These are phyloP conservation scores for Anniella stebbinsi DNA, from an alignment of 2,797 vertebrate species.

Conservation along the genomic window DNA sequence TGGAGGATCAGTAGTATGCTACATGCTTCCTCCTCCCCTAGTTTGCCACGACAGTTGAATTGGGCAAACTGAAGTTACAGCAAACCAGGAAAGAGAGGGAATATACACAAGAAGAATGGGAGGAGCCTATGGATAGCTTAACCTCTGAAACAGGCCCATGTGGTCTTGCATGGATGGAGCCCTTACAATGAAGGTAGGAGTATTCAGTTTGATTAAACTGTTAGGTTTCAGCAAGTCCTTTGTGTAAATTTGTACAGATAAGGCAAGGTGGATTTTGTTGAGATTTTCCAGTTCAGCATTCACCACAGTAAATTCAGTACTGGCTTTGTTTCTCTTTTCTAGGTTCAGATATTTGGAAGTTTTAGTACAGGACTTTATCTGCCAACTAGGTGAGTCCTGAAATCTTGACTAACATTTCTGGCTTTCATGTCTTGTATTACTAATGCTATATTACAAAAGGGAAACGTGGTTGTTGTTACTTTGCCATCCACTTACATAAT, in stretches of 20 bases:
- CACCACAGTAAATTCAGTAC: neutral
- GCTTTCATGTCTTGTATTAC: neutral
- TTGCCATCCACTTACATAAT: neutral
- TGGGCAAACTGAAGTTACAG: neutral
- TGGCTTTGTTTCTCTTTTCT: conserved; percentile 54
- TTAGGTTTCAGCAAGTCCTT: neutral
- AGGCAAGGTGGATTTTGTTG: neutral
- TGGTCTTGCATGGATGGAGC: neutral
- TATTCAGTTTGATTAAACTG: neutral
- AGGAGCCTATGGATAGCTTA: neutral
- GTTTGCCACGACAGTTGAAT: neutral
- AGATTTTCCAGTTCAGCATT: neutral
- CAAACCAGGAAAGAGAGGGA: neutral
- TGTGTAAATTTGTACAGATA: neutral
- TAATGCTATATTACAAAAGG: neutral
- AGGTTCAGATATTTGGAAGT: conserved; percentile 99
- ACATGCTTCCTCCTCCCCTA: neutral
- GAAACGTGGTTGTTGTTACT: too few relatives aligned
- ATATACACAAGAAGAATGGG: neutral
- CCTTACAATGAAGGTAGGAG: neutral
- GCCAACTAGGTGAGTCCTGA: conserved; percentile 90
- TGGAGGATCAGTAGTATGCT: neutral
- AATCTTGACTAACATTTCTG: neutral
- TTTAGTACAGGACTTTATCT: conserved; percentile 98
- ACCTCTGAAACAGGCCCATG: neutral